These are phyloP conservation scores for Dryoscopus gambensis DNA, from an alignment of 2,113 vertebrate species.

Conservation along the genomic window DNA sequence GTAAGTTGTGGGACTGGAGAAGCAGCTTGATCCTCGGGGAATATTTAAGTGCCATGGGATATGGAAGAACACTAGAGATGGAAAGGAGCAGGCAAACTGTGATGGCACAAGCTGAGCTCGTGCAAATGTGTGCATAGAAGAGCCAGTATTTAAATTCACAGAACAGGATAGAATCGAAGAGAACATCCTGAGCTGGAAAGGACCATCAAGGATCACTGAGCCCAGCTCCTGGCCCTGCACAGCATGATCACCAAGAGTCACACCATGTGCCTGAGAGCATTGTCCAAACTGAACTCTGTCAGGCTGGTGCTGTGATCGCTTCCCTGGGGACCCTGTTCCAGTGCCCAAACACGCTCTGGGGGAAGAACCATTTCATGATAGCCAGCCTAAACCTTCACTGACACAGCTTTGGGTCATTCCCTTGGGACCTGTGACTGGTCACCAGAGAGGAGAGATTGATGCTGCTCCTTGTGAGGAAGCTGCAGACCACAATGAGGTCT, in stretches of 20 bases:
- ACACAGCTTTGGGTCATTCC: neutral
- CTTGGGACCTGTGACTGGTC: too few species aligned
- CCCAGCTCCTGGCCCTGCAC: neutral
- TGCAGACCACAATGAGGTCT: neutral
- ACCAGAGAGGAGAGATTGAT: neutral
- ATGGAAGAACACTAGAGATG: neutral
- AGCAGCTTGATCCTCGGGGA: neutral
- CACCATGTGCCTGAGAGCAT: neutral
- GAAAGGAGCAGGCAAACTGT: neutral
- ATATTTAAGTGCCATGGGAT: neutral
- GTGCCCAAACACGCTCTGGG: too few species aligned
- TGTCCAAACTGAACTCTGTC: neutral
- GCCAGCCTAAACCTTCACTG: neutral
- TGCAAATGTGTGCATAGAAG: neutral
- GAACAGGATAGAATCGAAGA: neutral
- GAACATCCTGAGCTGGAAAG: neutral
- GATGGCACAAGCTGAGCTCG: accelerated
- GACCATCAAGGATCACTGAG: neutral
- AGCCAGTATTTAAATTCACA: neutral
- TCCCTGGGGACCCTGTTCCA: neutral
- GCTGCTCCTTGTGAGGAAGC: neutral
- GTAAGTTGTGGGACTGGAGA: neutral
- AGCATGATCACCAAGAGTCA: neutral
- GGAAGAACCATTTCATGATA: neutral
- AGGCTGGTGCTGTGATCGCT: neutral